These are phyloP conservation scores for Drosophila lacicola DNA, from an alignment of 2,888 invertebrate species.

Conservation along the genomic window DNA sequence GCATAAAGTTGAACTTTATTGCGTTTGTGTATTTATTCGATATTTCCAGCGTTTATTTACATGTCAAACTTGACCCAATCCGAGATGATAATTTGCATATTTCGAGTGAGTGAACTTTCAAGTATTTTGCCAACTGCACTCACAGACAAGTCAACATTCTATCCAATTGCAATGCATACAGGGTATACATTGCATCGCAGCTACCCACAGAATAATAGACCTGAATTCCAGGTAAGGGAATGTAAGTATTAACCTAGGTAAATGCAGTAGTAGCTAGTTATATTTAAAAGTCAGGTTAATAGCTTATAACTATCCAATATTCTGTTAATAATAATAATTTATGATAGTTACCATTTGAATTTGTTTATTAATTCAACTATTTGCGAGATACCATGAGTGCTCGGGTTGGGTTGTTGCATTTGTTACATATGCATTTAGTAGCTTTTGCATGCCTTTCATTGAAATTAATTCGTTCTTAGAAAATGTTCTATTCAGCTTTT, in stretches of 20 bases:
- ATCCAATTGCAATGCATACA: background rate
- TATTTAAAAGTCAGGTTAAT: no score
- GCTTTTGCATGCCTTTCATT: background rate
- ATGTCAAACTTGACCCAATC: constrained; percentile 35
- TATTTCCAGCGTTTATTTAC: constrained; percentile 23
- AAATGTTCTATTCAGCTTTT: constrained; percentile 8
- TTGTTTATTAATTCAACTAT: no score
- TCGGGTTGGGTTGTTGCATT: no score
- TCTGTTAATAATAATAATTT: background rate
- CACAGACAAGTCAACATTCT: background rate
- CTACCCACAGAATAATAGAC: background rate
- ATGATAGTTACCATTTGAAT: background rate
- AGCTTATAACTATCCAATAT: no score
- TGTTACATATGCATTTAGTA: background rate
- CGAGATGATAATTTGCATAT: constrained; percentile 14
- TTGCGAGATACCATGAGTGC: no score
- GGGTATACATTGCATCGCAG: background rate
- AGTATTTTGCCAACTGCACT: constrained; percentile 1
- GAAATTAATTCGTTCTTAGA: no score
- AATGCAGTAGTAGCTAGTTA: no score
- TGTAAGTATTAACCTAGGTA: no score
- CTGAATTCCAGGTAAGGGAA: no score
- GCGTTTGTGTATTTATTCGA: constrained; percentile 6
- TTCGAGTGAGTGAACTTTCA: background rate
- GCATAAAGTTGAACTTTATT: constrained; percentile 21